Conservation (phyloP, 2,797 vertebrate genomes). For the Nothura maculosa region DNA sequence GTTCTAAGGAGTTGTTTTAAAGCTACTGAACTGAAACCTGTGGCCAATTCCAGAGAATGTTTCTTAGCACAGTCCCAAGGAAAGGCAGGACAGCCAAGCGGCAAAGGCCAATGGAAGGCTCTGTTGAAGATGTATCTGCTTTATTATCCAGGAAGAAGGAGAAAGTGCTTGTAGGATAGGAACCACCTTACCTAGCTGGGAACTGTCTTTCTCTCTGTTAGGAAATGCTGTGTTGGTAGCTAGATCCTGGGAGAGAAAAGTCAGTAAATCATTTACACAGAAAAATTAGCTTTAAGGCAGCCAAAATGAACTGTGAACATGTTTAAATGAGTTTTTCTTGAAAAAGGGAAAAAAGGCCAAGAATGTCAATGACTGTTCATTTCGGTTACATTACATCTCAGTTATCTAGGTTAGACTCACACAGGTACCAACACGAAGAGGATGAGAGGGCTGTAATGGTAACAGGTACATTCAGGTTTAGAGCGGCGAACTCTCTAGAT, state of each 20-base stretch:
- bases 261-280: not conserved
- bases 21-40: not conserved
- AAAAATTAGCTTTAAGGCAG: not conserved
- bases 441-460: not conserved
- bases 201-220: not conserved
- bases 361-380: accelerated
- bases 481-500: not conserved
- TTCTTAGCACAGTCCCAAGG: not conserved
- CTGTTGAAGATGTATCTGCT: not conserved
- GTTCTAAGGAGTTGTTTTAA: not conserved
- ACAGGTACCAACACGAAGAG: not conserved
- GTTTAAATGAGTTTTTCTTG: not conserved
- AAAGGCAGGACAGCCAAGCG: not conserved
- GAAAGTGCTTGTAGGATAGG: not conserved
- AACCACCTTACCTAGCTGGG: not conserved
- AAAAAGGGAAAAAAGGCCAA: not conserved
- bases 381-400: not conserved
- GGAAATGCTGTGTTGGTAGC: not conserved
- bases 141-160: not conserved
- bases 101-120: not conserved
- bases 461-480: not conserved
- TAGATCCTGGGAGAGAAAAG: not conserved
- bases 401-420: not conserved
- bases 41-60: accelerated
- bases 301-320: not conserved